phyloP scores from a whole-genome alignment of 2,888 invertebrate genomes.

The Caenorhabditis doughertyi region DNA sequence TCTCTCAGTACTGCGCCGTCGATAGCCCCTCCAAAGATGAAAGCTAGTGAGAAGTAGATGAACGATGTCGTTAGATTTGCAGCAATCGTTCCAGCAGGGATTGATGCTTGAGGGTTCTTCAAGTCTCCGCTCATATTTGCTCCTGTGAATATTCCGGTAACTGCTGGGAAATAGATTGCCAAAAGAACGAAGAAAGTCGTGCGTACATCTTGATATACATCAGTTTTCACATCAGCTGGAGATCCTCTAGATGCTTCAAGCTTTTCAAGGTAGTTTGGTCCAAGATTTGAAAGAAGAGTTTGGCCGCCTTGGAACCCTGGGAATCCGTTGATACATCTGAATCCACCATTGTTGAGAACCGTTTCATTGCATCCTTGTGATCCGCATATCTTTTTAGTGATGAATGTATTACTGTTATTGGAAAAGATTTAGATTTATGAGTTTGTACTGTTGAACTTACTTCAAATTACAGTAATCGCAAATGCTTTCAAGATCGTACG shows the following conservation, averaged over 20 bases:
- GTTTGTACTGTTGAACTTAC: slow-evolving; percentile 25
- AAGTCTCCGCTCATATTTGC: slow-evolving; percentile 97
- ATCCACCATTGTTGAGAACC: not conserved
- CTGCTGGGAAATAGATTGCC: slow-evolving; percentile 99
- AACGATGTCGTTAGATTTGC: slow-evolving; percentile 96
- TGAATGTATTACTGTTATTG: slow-evolving; percentile 62
- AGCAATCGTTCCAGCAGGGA: slow-evolving; percentile 96
- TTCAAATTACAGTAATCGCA: slow-evolving; percentile 90
- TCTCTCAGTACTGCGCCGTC: slow-evolving; percentile 95
- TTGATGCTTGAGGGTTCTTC: slow-evolving; percentile 98
- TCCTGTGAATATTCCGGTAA: slow-evolving; percentile 99
- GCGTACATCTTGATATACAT: slow-evolving; percentile 89
- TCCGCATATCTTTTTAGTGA: slow-evolving; percentile 46
- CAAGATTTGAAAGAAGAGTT: slow-evolving; percentile 70
- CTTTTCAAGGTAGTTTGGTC: slow-evolving; percentile 69
- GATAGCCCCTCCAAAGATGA: slow-evolving; percentile 92
- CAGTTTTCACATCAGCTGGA: slow-evolving; percentile 64
- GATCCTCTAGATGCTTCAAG: slow-evolving; percentile 59
- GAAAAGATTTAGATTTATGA: not conserved
- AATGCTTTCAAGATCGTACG: slow-evolving; percentile 80
- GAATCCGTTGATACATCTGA: slow-evolving; percentile 89
- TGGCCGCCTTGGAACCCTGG: slow-evolving; percentile 89
- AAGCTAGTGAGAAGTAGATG: slow-evolving; percentile 91
- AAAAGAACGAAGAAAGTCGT: slow-evolving; percentile 96
- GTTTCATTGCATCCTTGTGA: slow-evolving; percentile 31